These are phyloP conservation scores for Labrus mixtus DNA, from an alignment of 2,113 vertebrate genomes.

Conservation along the genomic window DNA sequence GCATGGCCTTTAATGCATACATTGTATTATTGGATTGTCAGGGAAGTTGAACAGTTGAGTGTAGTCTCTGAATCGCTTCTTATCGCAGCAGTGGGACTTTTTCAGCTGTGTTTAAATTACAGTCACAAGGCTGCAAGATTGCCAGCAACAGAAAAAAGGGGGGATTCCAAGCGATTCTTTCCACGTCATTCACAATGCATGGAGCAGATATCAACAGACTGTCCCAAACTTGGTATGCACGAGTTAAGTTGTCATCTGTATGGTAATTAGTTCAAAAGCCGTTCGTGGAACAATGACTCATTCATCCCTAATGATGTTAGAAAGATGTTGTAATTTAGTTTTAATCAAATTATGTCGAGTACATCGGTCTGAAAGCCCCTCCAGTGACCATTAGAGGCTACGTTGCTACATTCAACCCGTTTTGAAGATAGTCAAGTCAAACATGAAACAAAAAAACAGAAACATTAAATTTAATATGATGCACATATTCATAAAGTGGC, in stretches of 20 bases:
- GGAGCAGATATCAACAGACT: slow-evolving; percentile 42
- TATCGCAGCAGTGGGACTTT: slow-evolving; percentile 38
- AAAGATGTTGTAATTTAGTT: slow-evolving; percentile 44
- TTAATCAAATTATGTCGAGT: slow-evolving; percentile 44
- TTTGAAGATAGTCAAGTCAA: neutral
- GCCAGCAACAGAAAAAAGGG: slow-evolving; percentile 46
- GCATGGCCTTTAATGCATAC: neutral
- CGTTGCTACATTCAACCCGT: neutral
- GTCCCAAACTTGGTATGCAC: slow-evolving; percentile 33
- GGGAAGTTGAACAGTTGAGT: neutral
- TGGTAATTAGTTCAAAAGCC: slow-evolving; percentile 44
- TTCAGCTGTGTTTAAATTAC: slow-evolving; percentile 52
- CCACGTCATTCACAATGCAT: slow-evolving; percentile 48
- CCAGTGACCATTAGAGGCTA: slow-evolving; percentile 17
- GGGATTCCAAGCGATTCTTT: slow-evolving; percentile 51
- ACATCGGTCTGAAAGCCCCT: slow-evolving; percentile 23
- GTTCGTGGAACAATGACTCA: slow-evolving; percentile 48
- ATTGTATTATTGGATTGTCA: neutral
- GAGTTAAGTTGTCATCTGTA: slow-evolving; percentile 39
- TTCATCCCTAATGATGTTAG: slow-evolving; percentile 41
- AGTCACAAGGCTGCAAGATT: slow-evolving; percentile 58
- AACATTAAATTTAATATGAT: neutral
- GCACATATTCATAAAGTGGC: neutral
- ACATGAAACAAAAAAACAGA: slow-evolving; percentile 2
- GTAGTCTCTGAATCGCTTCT: slow-evolving; percentile 1